Evolutionary conservation across 30 jellyfish, hydroid and myxozoan species (phyloP), one percentile per base, ranked within the genome.

Genomic region (Cassiopea xamachana): DNA sequence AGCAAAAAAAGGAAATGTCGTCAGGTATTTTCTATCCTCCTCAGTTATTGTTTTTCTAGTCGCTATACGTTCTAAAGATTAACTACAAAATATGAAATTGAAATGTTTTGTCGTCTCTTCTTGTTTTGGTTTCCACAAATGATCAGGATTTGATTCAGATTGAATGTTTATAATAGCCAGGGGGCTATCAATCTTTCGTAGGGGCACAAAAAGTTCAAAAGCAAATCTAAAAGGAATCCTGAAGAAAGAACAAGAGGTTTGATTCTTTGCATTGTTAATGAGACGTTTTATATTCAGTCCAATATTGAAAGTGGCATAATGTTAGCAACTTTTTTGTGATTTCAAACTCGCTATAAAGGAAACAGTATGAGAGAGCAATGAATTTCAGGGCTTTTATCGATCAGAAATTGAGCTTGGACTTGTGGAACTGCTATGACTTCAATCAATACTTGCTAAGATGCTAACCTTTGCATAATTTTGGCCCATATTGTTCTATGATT

Each of bases 1-100:
- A 6, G 97, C 97, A 14, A 75, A 81, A 75, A 91, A 83, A 58
- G 97, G 97, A 45, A 91, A 91, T 46, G 97, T 91, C 9, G 97
- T 91, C 51, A 84, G 97, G 97, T 90, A 82, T 5, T 27, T 64
- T 4, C 2, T 64, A 9, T 59, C 14, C 13, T 6, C 14, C 8
- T 6, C 0, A 59, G 69, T 0, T 59, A 59, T 59, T 59, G 69
- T 59, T 59, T 59, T 7, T 7, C 14, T 14, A 59, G 69, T 59
- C 39, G 39, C 0, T 27, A 0, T 27, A 27, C 64, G 0, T 55
- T 55, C 64, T 55, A 10, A 10, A 10, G 10, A 10, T 10, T 55
- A 3, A 55, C 10, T 10, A 55, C 12, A 55, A 3, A 9, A 55
- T 10, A 55, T 55, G 0, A 0, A 3, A 3, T 6, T 55, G 64